Evolutionary conservation across 1,140 invertebrate genomes (phyloP), one percentile per base, ranked within the genome.

Genomic region (Drosophila novamexicana): DNA sequence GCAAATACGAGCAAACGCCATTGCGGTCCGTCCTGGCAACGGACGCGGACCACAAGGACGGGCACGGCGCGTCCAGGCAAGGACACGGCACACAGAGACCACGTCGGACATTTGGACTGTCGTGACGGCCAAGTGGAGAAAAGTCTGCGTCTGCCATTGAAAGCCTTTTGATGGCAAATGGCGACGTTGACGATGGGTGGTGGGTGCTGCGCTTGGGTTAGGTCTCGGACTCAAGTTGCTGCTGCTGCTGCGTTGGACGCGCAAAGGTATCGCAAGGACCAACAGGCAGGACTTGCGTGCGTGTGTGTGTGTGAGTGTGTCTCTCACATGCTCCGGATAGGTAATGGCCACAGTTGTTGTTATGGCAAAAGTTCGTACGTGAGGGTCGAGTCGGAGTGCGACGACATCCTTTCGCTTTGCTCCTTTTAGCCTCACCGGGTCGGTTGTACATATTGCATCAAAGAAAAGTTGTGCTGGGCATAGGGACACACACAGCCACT

Each of bases 281-380:
- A 77, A 69, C 65, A 73, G 74, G 32, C 67, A 47, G 39, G 16
- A 39, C 69, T 59, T 52, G 45, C 52, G 64, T 71, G 10, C 18
- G 22, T 62, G 32, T 70, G 32, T 45, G 40, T 44, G 40, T 22
- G 22, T 59, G 44, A 68, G 71, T 66, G 71, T 58, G 56, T 59
- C 67, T 61, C 47, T 74, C 81, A 85, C 81, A 85, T 84, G 82
- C 66, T 62, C 70, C 80, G 65, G 74, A 77, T 76, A 71, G 70
- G 85, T 89, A 89, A 89, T 89, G 85, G 85, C 85, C 85, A 90
- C 81, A 89, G 85, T 89, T 89, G 83, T 89, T 89, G 85, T 89
- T 90, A 89, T 90, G 81, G 81, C 85, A 77, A 89, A 89, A 90
- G 85, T 90, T 89, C 75, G 83, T 90, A 90, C 85, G 83, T 89